Conservation (phyloP, 2,797 vertebrate species). For the Pipistrellus kuhlii region DNA sequence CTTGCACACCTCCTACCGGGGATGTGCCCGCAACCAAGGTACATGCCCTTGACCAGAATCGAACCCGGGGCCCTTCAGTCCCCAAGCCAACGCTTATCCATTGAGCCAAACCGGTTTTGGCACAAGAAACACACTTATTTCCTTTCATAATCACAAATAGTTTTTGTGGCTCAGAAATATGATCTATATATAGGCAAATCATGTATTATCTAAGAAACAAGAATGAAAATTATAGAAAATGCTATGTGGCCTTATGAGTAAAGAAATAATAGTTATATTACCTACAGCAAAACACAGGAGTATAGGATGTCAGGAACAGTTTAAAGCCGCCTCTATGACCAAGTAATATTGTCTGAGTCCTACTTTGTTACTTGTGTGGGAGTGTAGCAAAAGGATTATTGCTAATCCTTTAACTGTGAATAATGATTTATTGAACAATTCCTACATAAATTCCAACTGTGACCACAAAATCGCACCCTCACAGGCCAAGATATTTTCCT, state of each 20-base stretch:
- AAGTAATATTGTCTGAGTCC: constrained; percentile 23
- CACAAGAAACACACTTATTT: constrained; percentile 52
- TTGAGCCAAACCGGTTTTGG: background rate
- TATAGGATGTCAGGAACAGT: constrained; percentile 63
- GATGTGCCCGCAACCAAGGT: too few relatives aligned
- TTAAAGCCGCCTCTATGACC: constrained; percentile 53
- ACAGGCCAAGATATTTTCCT: background rate
- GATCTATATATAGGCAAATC: constrained; percentile 37
- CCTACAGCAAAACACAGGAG: background rate
- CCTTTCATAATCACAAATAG: background rate
- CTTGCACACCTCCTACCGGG: too few relatives aligned
- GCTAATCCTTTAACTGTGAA: constrained; percentile 54
- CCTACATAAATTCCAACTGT: constrained; percentile 41
- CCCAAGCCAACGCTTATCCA: too few relatives aligned
- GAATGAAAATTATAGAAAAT: constrained; percentile 68
- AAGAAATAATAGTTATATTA: constrained; percentile 65
- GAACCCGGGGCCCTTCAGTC: too few relatives aligned
- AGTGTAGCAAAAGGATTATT: constrained; percentile 60
- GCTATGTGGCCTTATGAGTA: background rate
- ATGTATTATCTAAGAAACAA: constrained; percentile 42
- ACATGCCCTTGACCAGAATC: too few relatives aligned
- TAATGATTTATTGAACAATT: constrained; percentile 68
- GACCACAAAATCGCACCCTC: background rate
- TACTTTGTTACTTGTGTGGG: background rate
- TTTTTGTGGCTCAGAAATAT: constrained; percentile 60